phyloP scores from a whole-genome alignment of 92 coral and sea anemone genomes.

The Hydrozoanthus gracilis region DNA sequence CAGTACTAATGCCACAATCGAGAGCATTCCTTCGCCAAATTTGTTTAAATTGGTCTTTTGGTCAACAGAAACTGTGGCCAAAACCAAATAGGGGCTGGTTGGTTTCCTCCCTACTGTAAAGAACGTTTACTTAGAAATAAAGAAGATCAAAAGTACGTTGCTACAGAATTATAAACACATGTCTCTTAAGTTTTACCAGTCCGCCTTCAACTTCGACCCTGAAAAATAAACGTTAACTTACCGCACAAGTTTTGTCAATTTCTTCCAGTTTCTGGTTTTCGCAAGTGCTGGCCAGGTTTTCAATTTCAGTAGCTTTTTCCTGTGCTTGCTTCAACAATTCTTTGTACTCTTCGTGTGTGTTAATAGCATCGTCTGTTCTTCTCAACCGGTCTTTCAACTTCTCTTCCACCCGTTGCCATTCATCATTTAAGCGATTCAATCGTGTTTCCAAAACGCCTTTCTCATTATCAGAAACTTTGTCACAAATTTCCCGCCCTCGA shows the following conservation, averaged over 20 bases:
- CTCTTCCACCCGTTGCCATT: constrained; percentile 65
- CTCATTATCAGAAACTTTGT: constrained; percentile 45
- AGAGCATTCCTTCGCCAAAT: too few species aligned
- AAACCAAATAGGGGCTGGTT: too few species aligned
- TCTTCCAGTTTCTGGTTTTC: constrained; percentile 44
- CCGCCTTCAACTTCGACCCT: too few species aligned
- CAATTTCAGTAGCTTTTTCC: constrained; percentile 65
- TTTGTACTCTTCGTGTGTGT: constrained; percentile 58
- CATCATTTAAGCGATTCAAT: constrained; percentile 57
- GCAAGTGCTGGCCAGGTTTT: constrained; percentile 46
- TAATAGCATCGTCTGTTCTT: constrained; percentile 52
- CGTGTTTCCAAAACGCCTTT: constrained; percentile 52
- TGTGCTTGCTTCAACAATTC: constrained; percentile 68
- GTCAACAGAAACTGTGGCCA: too few species aligned
- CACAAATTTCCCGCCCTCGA: constrained; percentile 44
- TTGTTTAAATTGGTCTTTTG: too few species aligned
- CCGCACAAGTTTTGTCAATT: constrained; percentile 57
- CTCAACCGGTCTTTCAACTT: constrained; percentile 57
- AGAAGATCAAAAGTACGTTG: too few species aligned
- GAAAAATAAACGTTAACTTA: neutral
- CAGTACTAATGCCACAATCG: too few species aligned
- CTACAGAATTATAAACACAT: too few species aligned
- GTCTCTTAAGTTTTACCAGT: too few species aligned
- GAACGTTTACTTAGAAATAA: too few species aligned
- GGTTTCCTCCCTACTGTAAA: too few species aligned